Conservation (phyloP, 2,797 vertebrate species). For the Psittacula derbiana region DNA sequence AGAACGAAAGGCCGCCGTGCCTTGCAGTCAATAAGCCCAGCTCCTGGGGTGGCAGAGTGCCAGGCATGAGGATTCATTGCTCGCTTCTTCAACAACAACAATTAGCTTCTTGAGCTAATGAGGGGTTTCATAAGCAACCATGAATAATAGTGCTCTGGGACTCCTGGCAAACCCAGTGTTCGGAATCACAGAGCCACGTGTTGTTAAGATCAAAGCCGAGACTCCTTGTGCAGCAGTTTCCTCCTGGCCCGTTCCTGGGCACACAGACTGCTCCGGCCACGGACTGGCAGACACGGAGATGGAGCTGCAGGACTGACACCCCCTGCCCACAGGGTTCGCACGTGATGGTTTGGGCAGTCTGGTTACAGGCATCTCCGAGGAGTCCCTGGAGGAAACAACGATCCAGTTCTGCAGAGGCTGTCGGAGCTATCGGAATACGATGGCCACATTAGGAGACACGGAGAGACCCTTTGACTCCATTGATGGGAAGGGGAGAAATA, state of each 20-base stretch:
- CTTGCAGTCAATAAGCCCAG: background rate
- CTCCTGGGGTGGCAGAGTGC: background rate
- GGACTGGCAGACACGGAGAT: background rate
- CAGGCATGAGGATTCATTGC: conserved; percentile 32
- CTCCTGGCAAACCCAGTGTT: background rate
- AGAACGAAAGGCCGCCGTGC: accelerated
- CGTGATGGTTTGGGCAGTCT: accelerated
- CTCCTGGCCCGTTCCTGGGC: accelerated
- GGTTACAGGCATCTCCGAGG: background rate
- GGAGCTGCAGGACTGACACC: background rate
- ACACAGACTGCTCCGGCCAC: background rate
- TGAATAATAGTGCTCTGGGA: conserved; percentile 17
- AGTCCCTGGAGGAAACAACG: background rate
- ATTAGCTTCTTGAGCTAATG: conserved; percentile 53
- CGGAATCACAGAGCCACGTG: background rate
- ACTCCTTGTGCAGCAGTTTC: background rate
- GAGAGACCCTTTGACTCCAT: conserved; percentile 65
- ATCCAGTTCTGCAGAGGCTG: conserved; percentile 45
- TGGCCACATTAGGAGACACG: conserved; percentile 37
- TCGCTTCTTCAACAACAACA: background rate
- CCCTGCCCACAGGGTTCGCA: accelerated
- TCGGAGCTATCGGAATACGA: conserved; percentile 66
- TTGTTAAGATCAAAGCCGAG: accelerated
- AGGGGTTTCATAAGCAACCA: conserved; percentile 43
- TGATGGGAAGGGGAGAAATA: conserved; percentile 29